phyloP scores from a whole-genome alignment of 2,113 vertebrate genomes.

The Maccullochella peelii region DNA sequence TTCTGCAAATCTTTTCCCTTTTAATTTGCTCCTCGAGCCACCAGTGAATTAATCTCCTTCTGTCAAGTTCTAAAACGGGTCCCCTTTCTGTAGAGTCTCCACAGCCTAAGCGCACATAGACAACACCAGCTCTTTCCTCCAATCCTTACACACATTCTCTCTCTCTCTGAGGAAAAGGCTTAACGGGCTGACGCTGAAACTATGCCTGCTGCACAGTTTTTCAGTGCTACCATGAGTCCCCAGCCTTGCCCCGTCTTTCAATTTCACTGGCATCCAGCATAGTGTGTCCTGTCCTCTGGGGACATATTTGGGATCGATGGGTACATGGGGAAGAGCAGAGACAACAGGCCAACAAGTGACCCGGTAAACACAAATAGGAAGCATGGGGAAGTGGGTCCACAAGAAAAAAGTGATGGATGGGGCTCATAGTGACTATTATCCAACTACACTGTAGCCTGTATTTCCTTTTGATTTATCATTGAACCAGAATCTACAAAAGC shows the following conservation, averaged over 20 bases:
- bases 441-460: background rate
- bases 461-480: background rate
- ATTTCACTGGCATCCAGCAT: slow-evolving; percentile 20
- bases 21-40: slow-evolving; percentile 27
- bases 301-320: slow-evolving; percentile 51
- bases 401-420: background rate
- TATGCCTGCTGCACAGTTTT: slow-evolving; percentile 17
- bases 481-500: background rate
- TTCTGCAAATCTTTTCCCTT: slow-evolving; percentile 21
- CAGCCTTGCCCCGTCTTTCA: slow-evolving; percentile 21
- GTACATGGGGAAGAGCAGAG: slow-evolving; percentile 16
- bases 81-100: slow-evolving; percentile 16
- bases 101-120: slow-evolving; percentile 21
- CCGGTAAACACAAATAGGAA: slow-evolving; percentile 21
- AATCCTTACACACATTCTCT: slow-evolving; percentile 16
- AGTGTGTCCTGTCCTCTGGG: slow-evolving; percentile 44
- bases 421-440: background rate
- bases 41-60: slow-evolving; percentile 29
- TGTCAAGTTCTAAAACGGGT: slow-evolving; percentile 32
- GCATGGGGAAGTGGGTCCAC: slow-evolving; percentile 3
- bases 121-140: slow-evolving; percentile 2
- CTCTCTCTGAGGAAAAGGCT: slow-evolving; percentile 8
- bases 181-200: slow-evolving; percentile 18
- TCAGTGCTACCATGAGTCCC: slow-evolving; percentile 1
- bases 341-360: slow-evolving; percentile 38